A percentile compares a stretch with the other conserved stretches of the same genome.
Conservation (phyloP, 2,797 vertebrate species). For the Lacerta viridis region DNA sequence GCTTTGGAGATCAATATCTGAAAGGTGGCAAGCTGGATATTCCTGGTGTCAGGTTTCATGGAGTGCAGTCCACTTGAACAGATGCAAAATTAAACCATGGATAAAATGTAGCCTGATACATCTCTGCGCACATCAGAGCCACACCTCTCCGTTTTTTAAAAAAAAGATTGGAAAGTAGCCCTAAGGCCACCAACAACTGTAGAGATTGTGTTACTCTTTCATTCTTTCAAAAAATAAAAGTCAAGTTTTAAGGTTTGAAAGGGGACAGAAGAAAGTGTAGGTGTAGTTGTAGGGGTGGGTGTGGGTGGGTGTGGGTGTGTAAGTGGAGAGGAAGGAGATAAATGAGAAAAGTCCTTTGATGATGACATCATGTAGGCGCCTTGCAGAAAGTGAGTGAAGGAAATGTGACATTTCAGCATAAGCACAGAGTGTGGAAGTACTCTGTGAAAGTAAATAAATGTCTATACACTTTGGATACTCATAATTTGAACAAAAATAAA, state of each 20-base stretch:
- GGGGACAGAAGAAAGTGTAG: no score
- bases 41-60: no score
- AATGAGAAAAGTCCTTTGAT: not conserved
- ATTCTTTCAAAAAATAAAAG: not conserved
- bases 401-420: not conserved
- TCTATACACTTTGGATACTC: not conserved
- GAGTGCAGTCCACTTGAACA: no score
- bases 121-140: not conserved
- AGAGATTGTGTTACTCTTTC: not conserved
- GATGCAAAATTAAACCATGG: not conserved
- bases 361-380: not conserved
- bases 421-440: not conserved
- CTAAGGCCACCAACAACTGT: not conserved
- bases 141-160: no score
- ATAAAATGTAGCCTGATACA: not conserved
- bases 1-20: no score
- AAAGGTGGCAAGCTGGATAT: no score
- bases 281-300: no score
- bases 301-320: no score
- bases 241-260: not conserved
- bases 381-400: not conserved
- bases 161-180: not conserved
- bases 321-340: not conserved
- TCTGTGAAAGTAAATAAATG: not conserved
- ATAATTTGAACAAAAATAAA: not conserved